Conservation (phyloP, 2,888 invertebrate genomes). For the Bellardia bayeri region DNA sequence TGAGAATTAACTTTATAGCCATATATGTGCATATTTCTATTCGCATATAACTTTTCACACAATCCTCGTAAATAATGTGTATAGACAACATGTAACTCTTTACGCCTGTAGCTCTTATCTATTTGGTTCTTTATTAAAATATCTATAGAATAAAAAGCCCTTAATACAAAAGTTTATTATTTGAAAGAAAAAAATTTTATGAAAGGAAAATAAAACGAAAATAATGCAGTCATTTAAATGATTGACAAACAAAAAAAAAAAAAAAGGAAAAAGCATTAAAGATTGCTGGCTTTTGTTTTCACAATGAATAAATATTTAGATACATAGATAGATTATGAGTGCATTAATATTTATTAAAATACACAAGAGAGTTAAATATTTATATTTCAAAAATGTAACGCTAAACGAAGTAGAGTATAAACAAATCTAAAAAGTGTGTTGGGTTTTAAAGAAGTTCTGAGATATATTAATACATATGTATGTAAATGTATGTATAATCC, state of each 20-base stretch:
- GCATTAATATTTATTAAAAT: conserved; percentile 63
- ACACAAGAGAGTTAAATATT: conserved; percentile 31
- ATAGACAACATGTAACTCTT: neutral
- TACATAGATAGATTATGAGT: neutral
- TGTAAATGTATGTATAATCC: too few species aligned
- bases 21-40: too few species aligned
- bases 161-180: conserved; percentile 17
- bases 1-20: too few species aligned
- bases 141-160: conserved; percentile 6
- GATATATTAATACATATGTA: too few species aligned
- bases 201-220: conserved; percentile 50
- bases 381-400: conserved; percentile 13
- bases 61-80: neutral
- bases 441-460: too few species aligned
- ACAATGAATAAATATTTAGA: conserved; percentile 30
- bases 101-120: conserved; percentile 4
- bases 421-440: neutral
- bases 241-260: conserved; percentile 53
- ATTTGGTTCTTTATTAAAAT: neutral
- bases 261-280: conserved; percentile 64
- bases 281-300: conserved; percentile 53
- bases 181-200: conserved; percentile 14
- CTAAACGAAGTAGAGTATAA: neutral
- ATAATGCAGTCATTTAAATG: conserved; percentile 62
- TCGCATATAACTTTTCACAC: neutral